Evolutionary conservation across 2,797 vertebrate genomes (phyloP).

Genomic region (Loriculus beryllinus): DNA sequence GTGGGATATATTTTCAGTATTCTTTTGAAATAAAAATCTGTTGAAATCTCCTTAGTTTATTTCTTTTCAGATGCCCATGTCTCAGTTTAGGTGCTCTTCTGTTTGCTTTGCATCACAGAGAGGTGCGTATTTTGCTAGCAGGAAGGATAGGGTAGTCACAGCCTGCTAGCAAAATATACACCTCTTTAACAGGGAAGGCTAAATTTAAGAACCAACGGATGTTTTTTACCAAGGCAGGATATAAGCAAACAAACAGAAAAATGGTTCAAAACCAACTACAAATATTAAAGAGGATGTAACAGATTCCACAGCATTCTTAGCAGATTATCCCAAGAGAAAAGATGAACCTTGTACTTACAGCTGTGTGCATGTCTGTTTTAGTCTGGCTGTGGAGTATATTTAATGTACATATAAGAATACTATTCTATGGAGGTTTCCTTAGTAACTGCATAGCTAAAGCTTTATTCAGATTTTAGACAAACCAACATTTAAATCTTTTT

Average conservation of each 20-base stretch:
- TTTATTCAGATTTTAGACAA: neutral
- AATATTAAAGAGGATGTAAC: constrained; percentile 41
- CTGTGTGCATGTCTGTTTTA: neutral
- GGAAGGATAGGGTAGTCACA: constrained; percentile 51
- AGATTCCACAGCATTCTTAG: constrained; percentile 8
- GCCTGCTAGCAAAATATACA: constrained; percentile 50
- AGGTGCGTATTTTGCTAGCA: constrained; percentile 15
- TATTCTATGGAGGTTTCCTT: neutral
- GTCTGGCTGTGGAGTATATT: neutral
- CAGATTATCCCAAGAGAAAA: constrained; percentile 28
- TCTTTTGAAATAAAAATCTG: neutral
- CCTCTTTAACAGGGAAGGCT: constrained; percentile 13
- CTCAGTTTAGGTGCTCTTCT: neutral
- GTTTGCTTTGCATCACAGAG: neutral
- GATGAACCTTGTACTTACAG: neutral
- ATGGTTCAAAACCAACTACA: constrained; percentile 12
- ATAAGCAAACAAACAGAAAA: constrained; percentile 56
- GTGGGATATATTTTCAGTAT: neutral
- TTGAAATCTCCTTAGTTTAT: neutral
- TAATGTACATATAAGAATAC: neutral
- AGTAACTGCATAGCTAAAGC: neutral
- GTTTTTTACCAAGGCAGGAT: constrained; percentile 43
- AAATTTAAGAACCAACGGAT: constrained; percentile 51
- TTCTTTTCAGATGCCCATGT: neutral
- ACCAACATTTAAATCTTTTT: neutral